Conservation (phyloP, 2,113 vertebrate genomes). For the Macaca fascicularis region T2T-MFA8v1.1 NC_088384.1:73150501-73151000, state of each 20-base stretch:
- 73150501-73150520: no score
- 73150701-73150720: neutral
- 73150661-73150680: neutral
- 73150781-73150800: constrained; percentile 29
- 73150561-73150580: no score
- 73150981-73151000: neutral
- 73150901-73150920: constrained; percentile 55
- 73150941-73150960: constrained; percentile 30
- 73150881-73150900: constrained; percentile 56
- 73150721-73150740: neutral
- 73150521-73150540: no score
- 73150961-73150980: constrained; percentile 48
- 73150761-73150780: neutral
- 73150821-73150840: constrained; percentile 46
- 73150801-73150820: neutral
- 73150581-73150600: no score
- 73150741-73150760: neutral
- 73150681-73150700: neutral
- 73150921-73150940: constrained; percentile 54
- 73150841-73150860: constrained; percentile 45
- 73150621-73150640: neutral
- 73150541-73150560: no score
- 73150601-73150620: no score
- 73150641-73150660: neutral
- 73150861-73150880: constrained; percentile 44